Evolutionary conservation across 2,888 invertebrate species (phyloP).

Genomic region (Muscina levida): DNA sequence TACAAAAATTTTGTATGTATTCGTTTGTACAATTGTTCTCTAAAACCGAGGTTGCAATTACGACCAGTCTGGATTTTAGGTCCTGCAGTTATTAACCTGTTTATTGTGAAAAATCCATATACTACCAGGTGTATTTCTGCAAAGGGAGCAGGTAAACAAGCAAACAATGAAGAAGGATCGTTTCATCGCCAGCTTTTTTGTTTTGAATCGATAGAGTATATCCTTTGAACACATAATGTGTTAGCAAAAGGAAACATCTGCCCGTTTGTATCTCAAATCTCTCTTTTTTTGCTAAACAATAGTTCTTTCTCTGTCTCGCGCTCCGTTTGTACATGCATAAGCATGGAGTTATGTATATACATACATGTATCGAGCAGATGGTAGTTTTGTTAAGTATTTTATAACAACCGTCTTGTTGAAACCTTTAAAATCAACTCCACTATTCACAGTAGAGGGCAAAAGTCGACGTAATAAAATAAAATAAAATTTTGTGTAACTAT

Average conservation of each 20-base stretch:
- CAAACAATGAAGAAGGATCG: no score
- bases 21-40: no score
- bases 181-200: background rate
- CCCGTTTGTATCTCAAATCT: no score
- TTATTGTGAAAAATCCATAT: background rate
- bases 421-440: background rate
- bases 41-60: background rate
- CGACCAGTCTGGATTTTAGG: slow-evolving; percentile 4
- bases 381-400: background rate
- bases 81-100: slow-evolving; percentile 35
- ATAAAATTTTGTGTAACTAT: no score
- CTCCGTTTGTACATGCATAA: background rate
- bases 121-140: slow-evolving; percentile 54
- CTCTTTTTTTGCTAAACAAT: no score
- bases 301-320: background rate
- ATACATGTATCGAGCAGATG: background rate
- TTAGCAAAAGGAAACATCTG: no score
- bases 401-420: background rate
- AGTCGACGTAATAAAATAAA: no score
- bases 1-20: no score
- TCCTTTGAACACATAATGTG: no score
- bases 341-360: background rate
- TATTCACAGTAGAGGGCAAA: background rate
- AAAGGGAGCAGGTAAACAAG: slow-evolving; percentile 46
- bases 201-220: background rate